A percentile compares a stretch with the other conserved stretches of the same genome.
These are phyloP conservation scores for Macheiramphus alcinus DNA, from an alignment of 2,113 vertebrate species.

Conservation along the genomic window DNA sequence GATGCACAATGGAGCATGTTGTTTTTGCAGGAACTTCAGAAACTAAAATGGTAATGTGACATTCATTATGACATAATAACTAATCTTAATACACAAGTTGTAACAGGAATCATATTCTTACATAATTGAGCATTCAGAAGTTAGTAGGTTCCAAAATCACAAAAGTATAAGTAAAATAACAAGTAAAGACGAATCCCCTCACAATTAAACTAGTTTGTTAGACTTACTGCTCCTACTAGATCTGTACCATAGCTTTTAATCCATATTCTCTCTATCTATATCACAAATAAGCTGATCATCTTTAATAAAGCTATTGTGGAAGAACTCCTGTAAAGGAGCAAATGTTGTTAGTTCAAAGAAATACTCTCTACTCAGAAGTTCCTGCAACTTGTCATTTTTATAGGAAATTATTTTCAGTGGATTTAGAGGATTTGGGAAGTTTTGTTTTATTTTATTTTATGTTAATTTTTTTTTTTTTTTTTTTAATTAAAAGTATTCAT, in stretches of 20 bases:
- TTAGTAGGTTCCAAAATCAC: background rate
- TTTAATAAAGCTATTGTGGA: background rate
- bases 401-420: background rate
- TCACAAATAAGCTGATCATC: background rate
- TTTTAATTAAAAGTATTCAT: background rate
- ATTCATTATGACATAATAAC: background rate
- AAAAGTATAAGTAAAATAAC: background rate
- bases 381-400: background rate
- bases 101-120: background rate
- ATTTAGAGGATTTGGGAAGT: background rate
- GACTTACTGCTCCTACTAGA: background rate
- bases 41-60: background rate
- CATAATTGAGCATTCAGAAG: background rate
- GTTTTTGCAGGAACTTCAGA: background rate
- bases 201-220: background rate
- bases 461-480: background rate
- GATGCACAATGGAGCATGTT: background rate
- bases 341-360: background rate
- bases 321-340: background rate
- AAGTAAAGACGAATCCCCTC: background rate
- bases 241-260: background rate
- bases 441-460: fast-evolving
- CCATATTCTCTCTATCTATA: background rate
- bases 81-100: background rate
- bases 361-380: background rate